Evolutionary conservation across 2,113 vertebrate genomes (phyloP), one percentile per base, ranked within the genome.

Genomic region (Plestiodon gilberti): DNA sequence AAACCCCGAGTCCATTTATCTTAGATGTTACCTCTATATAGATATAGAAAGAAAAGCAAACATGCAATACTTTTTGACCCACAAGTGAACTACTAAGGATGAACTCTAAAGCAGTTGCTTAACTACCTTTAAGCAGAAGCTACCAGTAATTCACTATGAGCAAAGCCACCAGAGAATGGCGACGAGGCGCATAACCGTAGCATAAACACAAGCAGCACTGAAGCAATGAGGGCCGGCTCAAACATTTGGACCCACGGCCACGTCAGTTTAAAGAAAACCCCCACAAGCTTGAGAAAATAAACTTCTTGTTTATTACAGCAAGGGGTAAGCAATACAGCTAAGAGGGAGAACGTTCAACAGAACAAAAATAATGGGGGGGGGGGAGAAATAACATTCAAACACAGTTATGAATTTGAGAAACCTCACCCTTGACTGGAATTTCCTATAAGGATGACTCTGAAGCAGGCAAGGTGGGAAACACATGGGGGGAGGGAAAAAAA

Each of bases 251-350:
- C 6, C 2, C 30, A 38, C 8, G 71, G 25, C 52, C 70, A 8
- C 90, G 86, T 48, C 80, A 74, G 79, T 61, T 23, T 84, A 88
- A 90, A 83, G 15, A 71, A 89, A 82, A 81, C 59, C 30, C 94
- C 91, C 95, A 92, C 88, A 92, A 92, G 83, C 93, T 86, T 89
- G 95, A 95, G 96, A 95, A 96, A 96, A 96, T 88, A 94, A 5
- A 92, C 43, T 43, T 76, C 15, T 48, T 40, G 48, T 96, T 97
- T 97, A 96, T 97, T 97, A 95, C 94, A 93, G 92, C 95, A 88
- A 62, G 91, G 89, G 84, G 35, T 85, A 4, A 55, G 70, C 38
- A 78, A 86, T 93, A 96, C 93, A 94, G 81, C 93, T 93, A 87
- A 40, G 55, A 87, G 43, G 85, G 88, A 89, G 77, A 82, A 15